phyloP scores from a whole-genome alignment of 2,113 vertebrate genomes.

The Pavo muticus region DNA sequence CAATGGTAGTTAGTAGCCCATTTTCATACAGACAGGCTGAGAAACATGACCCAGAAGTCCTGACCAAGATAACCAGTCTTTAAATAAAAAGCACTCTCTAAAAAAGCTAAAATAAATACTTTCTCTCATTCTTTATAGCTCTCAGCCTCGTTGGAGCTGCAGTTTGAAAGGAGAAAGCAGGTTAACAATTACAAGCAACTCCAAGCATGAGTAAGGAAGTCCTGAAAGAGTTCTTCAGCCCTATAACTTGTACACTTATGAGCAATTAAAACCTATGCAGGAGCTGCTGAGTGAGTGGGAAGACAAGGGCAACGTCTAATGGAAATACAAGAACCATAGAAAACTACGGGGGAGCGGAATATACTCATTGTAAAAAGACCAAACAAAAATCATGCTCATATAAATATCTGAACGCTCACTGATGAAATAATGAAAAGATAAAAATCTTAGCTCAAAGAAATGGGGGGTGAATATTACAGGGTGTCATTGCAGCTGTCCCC shows the following conservation, averaged over 20 bases:
- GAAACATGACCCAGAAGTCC: not conserved
- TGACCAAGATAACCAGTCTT: not conserved
- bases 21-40: not conserved
- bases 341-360: not conserved
- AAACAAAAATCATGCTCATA: not conserved
- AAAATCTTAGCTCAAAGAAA: not conserved
- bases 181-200: not conserved
- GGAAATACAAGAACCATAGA: not conserved
- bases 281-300: not conserved
- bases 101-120: not conserved
- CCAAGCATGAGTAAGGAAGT: not conserved
- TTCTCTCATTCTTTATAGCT: not conserved
- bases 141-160: not conserved
- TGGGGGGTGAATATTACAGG: not conserved
- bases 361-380: not conserved
- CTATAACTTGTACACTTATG: not conserved
- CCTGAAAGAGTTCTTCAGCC: not conserved
- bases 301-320: not conserved
- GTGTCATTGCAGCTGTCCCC: not conserved
- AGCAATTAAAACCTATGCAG: slow-evolving; percentile 24
- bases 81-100: not conserved
- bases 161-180: not conserved
- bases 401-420: not conserved
- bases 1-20: not conserved
- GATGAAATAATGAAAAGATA: not conserved